phyloP scores from a whole-genome alignment of 2,888 invertebrate genomes.

The Ectobius pallidus region DNA sequence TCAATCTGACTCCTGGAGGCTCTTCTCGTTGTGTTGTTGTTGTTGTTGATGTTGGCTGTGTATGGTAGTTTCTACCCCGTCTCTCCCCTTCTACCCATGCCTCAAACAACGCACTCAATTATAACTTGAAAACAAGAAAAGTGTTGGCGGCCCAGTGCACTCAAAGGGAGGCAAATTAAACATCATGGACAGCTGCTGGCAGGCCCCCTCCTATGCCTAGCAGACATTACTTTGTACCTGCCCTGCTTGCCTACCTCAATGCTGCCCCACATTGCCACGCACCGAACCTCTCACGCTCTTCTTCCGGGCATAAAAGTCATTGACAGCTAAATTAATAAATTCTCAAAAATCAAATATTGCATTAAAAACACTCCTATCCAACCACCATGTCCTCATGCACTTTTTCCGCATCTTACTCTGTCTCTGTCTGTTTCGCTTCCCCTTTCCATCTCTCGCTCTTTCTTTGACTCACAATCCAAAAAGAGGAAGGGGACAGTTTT shows the following conservation, averaged over 20 bases:
- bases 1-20: constrained; percentile 41
- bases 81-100: constrained; percentile 2
- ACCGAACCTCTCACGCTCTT: constrained; percentile 29
- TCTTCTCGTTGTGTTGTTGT: constrained; percentile 30
- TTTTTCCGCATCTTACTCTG: constrained; percentile 16
- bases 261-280: no score
- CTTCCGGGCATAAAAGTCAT: constrained; percentile 38
- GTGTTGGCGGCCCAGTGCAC: constrained; percentile 37
- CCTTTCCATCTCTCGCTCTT: constrained; percentile 24
- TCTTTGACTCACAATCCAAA: constrained; percentile 32
- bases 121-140: constrained; percentile 44
- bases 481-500: constrained; percentile 23
- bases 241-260: constrained; percentile 2
- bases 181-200: constrained; percentile 44
- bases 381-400: not conserved
- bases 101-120: constrained; percentile 40
- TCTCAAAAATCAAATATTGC: not conserved
- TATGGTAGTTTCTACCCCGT: constrained; percentile 22
- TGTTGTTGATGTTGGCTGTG: constrained; percentile 25
- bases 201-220: constrained; percentile 20
- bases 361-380: not conserved
- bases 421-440: constrained; percentile 17
- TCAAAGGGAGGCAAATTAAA: constrained; percentile 44
- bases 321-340: constrained; percentile 41
- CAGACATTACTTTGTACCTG: constrained; percentile 38